Evolutionary conservation across 2,797 vertebrate species (phyloP).

Genomic region (Hylomyscus alleni): DNA sequence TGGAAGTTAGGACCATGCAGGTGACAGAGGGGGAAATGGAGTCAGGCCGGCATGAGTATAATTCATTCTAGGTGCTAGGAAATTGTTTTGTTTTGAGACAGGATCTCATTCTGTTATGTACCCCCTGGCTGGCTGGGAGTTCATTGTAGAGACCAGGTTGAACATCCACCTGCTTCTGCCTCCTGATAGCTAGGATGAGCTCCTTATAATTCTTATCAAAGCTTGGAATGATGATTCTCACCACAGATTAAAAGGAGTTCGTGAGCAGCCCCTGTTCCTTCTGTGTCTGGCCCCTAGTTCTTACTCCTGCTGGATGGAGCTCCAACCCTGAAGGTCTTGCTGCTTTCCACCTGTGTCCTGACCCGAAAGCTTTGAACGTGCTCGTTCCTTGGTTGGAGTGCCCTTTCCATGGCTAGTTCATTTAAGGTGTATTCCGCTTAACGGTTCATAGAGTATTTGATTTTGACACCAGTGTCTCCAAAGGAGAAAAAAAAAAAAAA

Average conservation of each 20-base stretch:
- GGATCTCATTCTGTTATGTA: not conserved
- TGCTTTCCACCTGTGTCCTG: not conserved
- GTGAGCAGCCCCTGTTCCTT: not conserved
- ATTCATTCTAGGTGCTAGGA: constrained; percentile 18
- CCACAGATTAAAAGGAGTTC: too few species aligned
- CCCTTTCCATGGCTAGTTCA: not conserved
- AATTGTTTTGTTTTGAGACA: not conserved
- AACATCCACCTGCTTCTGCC: not conserved
- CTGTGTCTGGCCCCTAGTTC: not conserved
- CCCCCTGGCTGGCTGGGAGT: not conserved
- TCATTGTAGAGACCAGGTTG: not conserved
- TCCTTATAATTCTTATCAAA: not conserved
- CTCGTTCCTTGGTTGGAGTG: not conserved
- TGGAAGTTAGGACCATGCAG: not conserved
- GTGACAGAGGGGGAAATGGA: rapidly evolving
- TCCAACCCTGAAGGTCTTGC: not conserved
- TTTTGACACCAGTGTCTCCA: not conserved
- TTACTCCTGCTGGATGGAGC: not conserved
- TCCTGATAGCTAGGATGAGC: not conserved
- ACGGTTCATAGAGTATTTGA: not conserved
- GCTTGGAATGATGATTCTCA: not conserved
- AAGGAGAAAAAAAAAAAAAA: not conserved
- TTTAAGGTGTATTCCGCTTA: not conserved
- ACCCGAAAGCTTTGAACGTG: not conserved
- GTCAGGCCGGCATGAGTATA: not conserved